A percentile compares a stretch with the other conserved stretches of the same genome.
Conservation (phyloP, 2,888 invertebrate species). For the Lasioglossum morio region DNA sequence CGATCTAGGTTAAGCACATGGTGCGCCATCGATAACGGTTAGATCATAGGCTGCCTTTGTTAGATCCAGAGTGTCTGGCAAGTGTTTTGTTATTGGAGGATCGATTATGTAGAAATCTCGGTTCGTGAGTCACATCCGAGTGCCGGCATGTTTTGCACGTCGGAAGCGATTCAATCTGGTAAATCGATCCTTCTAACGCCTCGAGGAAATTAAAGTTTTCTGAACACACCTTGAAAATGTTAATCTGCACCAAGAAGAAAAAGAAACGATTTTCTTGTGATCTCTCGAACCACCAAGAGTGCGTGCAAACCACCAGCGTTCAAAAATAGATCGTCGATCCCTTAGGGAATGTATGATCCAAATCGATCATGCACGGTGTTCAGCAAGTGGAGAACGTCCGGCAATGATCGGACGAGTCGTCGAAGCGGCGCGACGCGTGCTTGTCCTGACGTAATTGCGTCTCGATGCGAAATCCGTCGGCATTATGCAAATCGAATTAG, state of each 20-base stretch:
- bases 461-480: slow-evolving; percentile 41
- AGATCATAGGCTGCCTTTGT: background rate
- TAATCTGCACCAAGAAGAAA: background rate
- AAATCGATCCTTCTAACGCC: background rate
- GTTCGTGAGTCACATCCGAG: background rate
- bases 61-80: background rate
- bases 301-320: background rate
- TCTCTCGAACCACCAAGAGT: background rate
- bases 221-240: background rate
- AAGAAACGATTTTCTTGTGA: background rate
- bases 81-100: background rate
- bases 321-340: background rate
- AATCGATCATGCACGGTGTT: background rate
- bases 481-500: slow-evolving; percentile 53
- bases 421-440: background rate
- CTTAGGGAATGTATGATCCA: background rate
- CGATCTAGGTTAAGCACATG: slow-evolving; percentile 14
- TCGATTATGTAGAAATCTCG: background rate
- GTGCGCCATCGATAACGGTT: slow-evolving; percentile 2
- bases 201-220: background rate
- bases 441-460: slow-evolving; percentile 20
- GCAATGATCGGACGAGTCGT: slow-evolving; percentile 23
- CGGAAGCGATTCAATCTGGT: background rate
- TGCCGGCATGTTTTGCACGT: background rate
- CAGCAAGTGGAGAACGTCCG: slow-evolving; percentile 23